Evolutionary conservation across 2,888 invertebrate genomes (phyloP), one percentile per base, ranked within the genome.

Genomic region (Leucozona laternaria): DNA sequence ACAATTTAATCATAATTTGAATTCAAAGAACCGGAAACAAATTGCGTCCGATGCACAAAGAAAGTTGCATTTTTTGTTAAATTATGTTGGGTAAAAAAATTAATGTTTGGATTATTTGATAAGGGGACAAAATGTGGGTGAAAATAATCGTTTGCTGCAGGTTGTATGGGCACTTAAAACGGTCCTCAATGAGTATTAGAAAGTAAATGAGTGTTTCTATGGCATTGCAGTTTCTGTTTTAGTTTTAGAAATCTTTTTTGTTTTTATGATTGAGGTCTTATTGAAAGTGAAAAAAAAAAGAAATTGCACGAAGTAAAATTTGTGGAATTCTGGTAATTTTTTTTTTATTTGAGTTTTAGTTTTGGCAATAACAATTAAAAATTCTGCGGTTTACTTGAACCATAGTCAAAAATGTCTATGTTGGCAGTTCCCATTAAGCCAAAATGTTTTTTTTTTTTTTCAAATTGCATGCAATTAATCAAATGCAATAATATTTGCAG

Each of bases 1-100:
- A 78, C 57, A 70, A 70, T 81, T 31, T 11, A 66, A 48, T 48
- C 4, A 10, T 45, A 64, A 34, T 20, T 50, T 31, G 15, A 66
- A 66, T 34, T 48, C 34, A 43, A 17, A 66, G 66, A 66, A 15
- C 48, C 31, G 48, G 66, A 66, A 66, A 66, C 10, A 48, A 17
- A 28, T 28, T 64, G n/a, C n/a, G n/a, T 13, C 20, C 13, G 64
- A 45, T 64, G 40, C 60, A 62, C 17, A n/a, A 62, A 28, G 64
- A 64, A 64, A 64, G 31, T 64, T 31, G 45, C 64, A 45, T 64
- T 31, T 22, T 34, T 45, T 45, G 0, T 6, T 6, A 6, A 58
- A 3, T 11, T 58, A 34, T 17, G 7, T 31, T 55, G 28, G 8
- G 2, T n/a, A 34, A 57, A 57, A 8, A n/a, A 55, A 58, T 34